Conservation (phyloP, 1,140 invertebrate genomes). For the Heliconius nattereri region DNA sequence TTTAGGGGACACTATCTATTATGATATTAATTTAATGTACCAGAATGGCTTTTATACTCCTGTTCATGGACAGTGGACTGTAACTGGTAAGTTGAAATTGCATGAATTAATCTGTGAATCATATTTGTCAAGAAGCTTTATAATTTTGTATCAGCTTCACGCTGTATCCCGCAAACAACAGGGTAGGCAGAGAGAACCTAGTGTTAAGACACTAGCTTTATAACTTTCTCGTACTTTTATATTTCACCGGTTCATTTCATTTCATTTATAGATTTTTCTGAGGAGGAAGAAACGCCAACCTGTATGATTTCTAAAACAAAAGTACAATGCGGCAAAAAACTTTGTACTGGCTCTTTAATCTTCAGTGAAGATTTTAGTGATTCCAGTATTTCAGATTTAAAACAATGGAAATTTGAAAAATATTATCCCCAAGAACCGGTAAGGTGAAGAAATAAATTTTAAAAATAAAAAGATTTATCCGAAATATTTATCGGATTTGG, state of each 20-base stretch:
- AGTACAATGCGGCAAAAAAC: neutral
- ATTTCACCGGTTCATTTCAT: neutral
- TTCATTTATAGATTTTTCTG: neutral
- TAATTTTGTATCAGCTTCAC: too few relatives aligned
- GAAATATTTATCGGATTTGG: too few relatives aligned
- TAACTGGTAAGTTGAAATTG: too few relatives aligned
- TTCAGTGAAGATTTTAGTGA: conserved; percentile 15
- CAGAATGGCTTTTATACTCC: neutral
- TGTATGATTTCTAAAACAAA: conserved; percentile 14
- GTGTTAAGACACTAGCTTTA: too few relatives aligned
- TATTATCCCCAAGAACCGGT: conserved; percentile 6
- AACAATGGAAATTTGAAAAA: neutral
- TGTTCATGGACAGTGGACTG: neutral
- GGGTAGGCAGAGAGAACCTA: too few relatives aligned
- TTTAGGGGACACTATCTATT: neutral
- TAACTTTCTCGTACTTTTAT: too few relatives aligned
- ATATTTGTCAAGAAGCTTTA: too few relatives aligned
- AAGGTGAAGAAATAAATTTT: neutral
- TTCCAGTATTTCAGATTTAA: neutral
- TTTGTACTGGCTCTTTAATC: conserved; percentile 8
- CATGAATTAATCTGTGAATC: too few relatives aligned
- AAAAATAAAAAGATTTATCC: too few relatives aligned
- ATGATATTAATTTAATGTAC: neutral
- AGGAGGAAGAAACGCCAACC: neutral
- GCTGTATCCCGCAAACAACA: too few relatives aligned